A percentile compares a stretch with the other conserved stretches of the same genome.
Conservation (phyloP, 53 echinoderm and acorn worm genomes). For the Hippasteria phrygiana region DNA sequence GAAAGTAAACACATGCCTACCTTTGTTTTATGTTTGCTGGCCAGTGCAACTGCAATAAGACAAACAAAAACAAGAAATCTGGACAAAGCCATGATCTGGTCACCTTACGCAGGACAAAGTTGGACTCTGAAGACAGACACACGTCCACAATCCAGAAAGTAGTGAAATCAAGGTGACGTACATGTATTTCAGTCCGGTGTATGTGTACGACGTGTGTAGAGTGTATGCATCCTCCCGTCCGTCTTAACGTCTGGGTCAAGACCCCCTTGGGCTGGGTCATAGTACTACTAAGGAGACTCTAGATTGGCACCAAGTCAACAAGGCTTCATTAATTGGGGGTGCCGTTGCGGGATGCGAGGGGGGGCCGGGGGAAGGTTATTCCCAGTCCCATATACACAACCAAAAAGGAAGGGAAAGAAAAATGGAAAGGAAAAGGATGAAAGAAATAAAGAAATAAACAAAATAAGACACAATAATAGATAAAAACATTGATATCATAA, state of each 20-base stretch:
- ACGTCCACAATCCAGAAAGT: not conserved
- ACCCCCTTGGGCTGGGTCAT: not conserved
- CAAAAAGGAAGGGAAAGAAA: too few species aligned
- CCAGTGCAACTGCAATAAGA: constrained; percentile 18
- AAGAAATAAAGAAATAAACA: too few species aligned
- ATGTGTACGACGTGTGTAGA: not conserved
- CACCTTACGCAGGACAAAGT: not conserved
- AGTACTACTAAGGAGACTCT: not conserved
- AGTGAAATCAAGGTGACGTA: not conserved
- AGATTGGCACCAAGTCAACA: not conserved
- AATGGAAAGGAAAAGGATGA: too few species aligned
- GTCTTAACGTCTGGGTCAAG: constrained; percentile 23
- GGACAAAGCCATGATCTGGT: constrained; percentile 9
- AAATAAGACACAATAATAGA: too few species aligned
- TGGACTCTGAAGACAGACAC: not conserved
- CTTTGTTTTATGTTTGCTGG: constrained; percentile 54
- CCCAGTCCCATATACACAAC: too few species aligned
- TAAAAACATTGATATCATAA: too few species aligned
- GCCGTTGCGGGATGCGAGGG: too few species aligned
- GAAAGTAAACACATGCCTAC: not conserved
- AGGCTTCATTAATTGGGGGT: not conserved
- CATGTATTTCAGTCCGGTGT: not conserved
- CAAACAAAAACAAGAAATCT: not conserved
- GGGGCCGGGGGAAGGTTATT: too few species aligned
- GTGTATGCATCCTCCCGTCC: not conserved